Percentiles rank a stretch among this genome's conserved stretches.
phyloP scores from a whole-genome alignment of 2,888 invertebrate genomes.

The Rhamphomyia laevipes region DNA sequence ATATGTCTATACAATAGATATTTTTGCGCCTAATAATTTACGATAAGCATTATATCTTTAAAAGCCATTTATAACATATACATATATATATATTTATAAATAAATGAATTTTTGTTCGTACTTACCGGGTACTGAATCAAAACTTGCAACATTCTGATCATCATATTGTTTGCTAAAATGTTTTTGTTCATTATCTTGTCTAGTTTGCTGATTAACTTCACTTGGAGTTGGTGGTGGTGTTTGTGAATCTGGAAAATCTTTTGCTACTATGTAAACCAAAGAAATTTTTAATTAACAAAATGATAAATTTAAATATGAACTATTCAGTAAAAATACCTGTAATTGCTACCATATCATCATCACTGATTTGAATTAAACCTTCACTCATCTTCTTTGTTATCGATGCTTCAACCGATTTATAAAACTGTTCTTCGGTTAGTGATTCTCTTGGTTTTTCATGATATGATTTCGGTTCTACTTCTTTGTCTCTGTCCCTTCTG shows the following conservation, averaged over 20 bases:
- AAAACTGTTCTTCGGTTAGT: slow-evolving; percentile 35
- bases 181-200: not conserved
- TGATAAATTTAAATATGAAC: not conserved
- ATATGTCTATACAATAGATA: too few relatives aligned
- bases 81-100: not conserved
- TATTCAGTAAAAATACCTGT: not conserved
- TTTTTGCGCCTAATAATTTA: too few relatives aligned
- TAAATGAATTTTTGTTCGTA: not conserved
- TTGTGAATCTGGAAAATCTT: slow-evolving; percentile 32
- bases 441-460: slow-evolving; percentile 28
- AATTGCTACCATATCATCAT: slow-evolving; percentile 21
- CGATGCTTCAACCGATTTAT: slow-evolving; percentile 33
- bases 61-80: not conserved
- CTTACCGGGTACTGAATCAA: slow-evolving; percentile 1
- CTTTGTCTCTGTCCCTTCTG: not conserved
- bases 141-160: slow-evolving; percentile 1
- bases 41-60: too few relatives aligned
- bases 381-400: slow-evolving; percentile 35
- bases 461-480: slow-evolving; percentile 19
- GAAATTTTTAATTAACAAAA: not conserved
- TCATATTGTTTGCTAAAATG: slow-evolving; percentile 15
- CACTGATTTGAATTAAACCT: slow-evolving; percentile 29
- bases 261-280: slow-evolving; percentile 16
- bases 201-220: slow-evolving; percentile 17
- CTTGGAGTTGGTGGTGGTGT: slow-evolving; percentile 38